A percentile compares a stretch with the other conserved stretches of the same genome.
Evolutionary conservation across 2,888 invertebrate genomes (phyloP).

Genomic region (Caenorhabditis sp.): DNA sequence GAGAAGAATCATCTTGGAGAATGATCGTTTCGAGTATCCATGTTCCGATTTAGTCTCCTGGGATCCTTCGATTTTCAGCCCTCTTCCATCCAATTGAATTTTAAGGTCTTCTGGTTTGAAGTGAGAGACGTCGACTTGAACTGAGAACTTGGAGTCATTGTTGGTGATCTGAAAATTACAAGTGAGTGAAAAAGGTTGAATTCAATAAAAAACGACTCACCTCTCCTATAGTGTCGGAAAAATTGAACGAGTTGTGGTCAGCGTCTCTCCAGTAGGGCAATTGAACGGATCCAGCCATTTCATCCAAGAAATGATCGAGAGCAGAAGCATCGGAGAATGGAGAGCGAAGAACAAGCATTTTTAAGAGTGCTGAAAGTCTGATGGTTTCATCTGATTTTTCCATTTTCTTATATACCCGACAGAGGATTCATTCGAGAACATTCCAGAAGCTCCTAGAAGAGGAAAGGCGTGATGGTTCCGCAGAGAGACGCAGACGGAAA

Average conservation of each 20-base stretch:
- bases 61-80: constrained; percentile 60
- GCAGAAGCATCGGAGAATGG: constrained; percentile 12
- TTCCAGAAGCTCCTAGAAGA: constrained; percentile 24
- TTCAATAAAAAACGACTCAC: no score
- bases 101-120: constrained; percentile 65
- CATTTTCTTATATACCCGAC: constrained; percentile 22
- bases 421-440: background rate
- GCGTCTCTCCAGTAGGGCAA: constrained; percentile 49
- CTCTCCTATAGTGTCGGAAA: constrained; percentile 42
- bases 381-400: background rate
- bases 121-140: constrained; percentile 41
- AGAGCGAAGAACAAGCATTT: constrained; percentile 39
- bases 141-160: constrained; percentile 47
- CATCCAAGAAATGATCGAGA: constrained; percentile 32
- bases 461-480: background rate
- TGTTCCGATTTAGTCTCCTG: constrained; percentile 57
- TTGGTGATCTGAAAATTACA: constrained; percentile 44
- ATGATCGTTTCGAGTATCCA: constrained; percentile 55
- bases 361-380: constrained; percentile 16
- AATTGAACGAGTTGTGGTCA: constrained; percentile 35
- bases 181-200: no score
- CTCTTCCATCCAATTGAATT: constrained; percentile 59
- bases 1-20: constrained; percentile 56
- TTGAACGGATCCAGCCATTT: constrained; percentile 22
- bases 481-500: constrained; percentile 21